These are phyloP conservation scores for Varroa destructor DNA, from an alignment of 1,140 invertebrate genomes.

Conservation along the genomic window DNA sequence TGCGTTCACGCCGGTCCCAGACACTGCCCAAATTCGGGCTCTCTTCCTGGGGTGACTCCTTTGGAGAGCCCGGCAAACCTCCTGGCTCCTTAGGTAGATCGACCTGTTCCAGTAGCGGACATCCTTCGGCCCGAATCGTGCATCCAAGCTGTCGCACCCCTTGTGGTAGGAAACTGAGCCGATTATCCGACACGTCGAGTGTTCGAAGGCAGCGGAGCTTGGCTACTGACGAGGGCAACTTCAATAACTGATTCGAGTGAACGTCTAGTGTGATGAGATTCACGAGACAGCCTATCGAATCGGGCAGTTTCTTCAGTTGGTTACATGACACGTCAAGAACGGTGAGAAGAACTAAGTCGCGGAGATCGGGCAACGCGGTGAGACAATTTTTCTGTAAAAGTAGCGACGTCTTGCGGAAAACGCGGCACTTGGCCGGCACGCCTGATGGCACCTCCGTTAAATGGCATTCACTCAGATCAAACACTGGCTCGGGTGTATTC, in stretches of 20 bases:
- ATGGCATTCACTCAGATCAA: background rate
- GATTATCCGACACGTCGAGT: constrained; percentile 3
- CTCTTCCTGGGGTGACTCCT: background rate
- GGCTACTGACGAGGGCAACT: constrained; percentile 1
- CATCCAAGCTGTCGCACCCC: constrained; percentile 1
- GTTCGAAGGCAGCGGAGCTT: background rate
- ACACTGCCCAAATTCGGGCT: constrained; percentile 11
- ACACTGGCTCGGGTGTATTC: constrained; percentile 19
- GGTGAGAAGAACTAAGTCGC: constrained; percentile 1
- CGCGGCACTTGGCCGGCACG: constrained; percentile 5
- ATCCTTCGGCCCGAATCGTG: constrained; percentile 4
- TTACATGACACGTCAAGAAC: constrained; percentile 12
- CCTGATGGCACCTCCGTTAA: background rate
- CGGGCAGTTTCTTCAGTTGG: constrained; percentile 9
- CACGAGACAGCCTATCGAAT: background rate
- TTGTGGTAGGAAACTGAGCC: constrained; percentile 1
- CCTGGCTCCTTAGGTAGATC: background rate
- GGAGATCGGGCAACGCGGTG: background rate
- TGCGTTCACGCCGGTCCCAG: constrained; percentile 8
- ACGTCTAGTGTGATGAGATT: constrained; percentile 6
- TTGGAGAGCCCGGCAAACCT: background rate
- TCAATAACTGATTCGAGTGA: constrained; percentile 14
- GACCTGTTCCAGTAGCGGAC: constrained; percentile 5
- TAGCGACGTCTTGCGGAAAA: constrained; percentile 25
- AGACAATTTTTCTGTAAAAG: background rate